A percentile compares a stretch with the other conserved stretches of the same genome.
Conservation (phyloP, 23 tunicate species). For the Styela plicata region DNA sequence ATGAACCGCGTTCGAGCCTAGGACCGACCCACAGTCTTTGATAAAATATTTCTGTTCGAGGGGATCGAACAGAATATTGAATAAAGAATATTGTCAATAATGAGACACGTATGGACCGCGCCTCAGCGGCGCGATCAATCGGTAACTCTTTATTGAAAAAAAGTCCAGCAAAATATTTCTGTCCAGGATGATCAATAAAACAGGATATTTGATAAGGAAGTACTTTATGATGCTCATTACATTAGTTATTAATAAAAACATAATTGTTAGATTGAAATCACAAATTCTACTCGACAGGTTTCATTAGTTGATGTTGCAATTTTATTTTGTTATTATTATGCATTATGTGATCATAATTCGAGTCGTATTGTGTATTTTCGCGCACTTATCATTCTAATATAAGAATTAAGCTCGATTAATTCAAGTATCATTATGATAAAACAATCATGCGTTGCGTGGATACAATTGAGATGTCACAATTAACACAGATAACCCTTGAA, state of each 20-base stretch:
- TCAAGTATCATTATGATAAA: slow-evolving; percentile 27
- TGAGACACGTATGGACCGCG: too few relatives aligned
- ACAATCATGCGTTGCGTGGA: slow-evolving; percentile 19
- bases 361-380: not conserved
- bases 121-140: too few relatives aligned
- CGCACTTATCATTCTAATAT: not conserved
- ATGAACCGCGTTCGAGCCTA: too few relatives aligned
- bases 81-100: too few relatives aligned
- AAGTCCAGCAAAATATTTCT: too few relatives aligned
- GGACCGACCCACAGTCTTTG: too few relatives aligned
- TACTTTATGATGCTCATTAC: too few relatives aligned
- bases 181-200: too few relatives aligned
- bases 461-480: slow-evolving; percentile 25
- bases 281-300: not conserved
- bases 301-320: not conserved
- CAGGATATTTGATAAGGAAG: too few relatives aligned
- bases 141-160: too few relatives aligned
- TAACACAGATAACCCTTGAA: not conserved
- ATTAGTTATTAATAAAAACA: not conserved
- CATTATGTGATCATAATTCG: not conserved
- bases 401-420: slow-evolving; percentile 7
- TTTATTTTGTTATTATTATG: not conserved
- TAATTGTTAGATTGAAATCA: not conserved
- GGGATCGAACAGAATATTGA: too few relatives aligned
- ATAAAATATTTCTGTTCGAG: too few relatives aligned